A percentile compares a stretch with the other conserved stretches of the same genome.
phyloP scores from a whole-genome alignment of 2,888 invertebrate genomes.

The Heliconius charithonia region DNA sequence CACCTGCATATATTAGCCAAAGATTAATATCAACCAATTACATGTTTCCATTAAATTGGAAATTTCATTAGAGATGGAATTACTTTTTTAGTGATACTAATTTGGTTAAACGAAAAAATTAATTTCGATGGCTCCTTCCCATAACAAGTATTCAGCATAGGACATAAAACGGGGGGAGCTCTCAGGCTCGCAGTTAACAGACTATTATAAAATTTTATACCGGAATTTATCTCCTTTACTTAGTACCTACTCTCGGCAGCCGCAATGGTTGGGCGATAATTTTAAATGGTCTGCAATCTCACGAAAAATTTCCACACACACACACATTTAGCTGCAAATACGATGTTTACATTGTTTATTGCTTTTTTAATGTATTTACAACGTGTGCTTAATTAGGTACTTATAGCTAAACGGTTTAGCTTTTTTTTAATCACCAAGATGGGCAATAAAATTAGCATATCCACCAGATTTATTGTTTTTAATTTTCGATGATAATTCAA shows the following conservation, averaged over 20 bases:
- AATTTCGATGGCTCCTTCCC: conserved; percentile 46
- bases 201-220: conserved; percentile 56
- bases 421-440: conserved; percentile 1
- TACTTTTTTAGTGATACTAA: conserved; percentile 31
- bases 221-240: conserved; percentile 53
- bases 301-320: conserved; percentile 40
- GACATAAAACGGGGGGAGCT: conserved; percentile 50
- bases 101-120: conserved; percentile 45
- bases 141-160: conserved; percentile 50
- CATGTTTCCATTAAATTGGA: conserved; percentile 15
- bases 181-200: conserved; percentile 55
- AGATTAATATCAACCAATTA: conserved; percentile 36
- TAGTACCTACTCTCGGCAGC: conserved; percentile 49
- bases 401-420: neutral
- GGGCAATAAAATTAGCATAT: neutral
- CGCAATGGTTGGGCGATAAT: conserved; percentile 50
- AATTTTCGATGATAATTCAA: neutral
- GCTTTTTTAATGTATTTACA: neutral
- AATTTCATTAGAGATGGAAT: conserved; percentile 24
- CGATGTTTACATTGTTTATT: conserved; percentile 16
- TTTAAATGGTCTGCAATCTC: conserved; percentile 51
- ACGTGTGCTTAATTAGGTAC: neutral
- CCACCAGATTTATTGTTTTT: too few relatives aligned
- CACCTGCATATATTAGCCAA: conserved; percentile 33
- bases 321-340: conserved; percentile 32